A percentile compares a stretch with the other conserved stretches of the same genome.
These are phyloP conservation scores for Zonotrichia albicollis DNA, from an alignment of 2,797 vertebrate genomes.

Conservation along the genomic window DNA sequence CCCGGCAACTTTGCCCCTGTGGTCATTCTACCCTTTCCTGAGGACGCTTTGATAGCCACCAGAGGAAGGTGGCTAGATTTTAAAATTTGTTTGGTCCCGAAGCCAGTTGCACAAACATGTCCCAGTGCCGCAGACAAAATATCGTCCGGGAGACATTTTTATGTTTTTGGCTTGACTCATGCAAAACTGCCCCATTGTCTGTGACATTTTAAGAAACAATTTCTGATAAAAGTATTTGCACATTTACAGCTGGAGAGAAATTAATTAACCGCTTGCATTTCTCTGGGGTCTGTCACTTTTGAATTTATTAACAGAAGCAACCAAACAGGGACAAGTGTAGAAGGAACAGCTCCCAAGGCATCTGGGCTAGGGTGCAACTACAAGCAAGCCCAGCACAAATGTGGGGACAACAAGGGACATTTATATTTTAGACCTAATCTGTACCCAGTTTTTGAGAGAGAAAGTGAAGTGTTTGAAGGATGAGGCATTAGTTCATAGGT, in stretches of 20 bases:
- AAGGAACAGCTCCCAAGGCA: background rate
- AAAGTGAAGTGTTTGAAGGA: background rate
- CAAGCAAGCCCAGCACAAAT: background rate
- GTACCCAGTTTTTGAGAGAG: background rate
- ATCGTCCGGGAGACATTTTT: background rate
- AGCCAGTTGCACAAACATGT: background rate
- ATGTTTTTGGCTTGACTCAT: background rate
- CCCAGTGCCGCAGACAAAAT: background rate
- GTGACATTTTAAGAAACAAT: slow-evolving; percentile 45
- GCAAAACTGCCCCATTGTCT: slow-evolving; percentile 22
- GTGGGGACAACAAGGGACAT: background rate
- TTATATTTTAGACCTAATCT: background rate
- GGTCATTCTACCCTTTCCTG: background rate
- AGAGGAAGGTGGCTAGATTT: background rate
- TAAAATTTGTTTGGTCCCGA: background rate
- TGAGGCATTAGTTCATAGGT: background rate
- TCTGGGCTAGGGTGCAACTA: background rate
- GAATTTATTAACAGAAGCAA: slow-evolving; percentile 10
- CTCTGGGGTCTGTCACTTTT: background rate
- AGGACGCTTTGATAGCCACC: background rate
- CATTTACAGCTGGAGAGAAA: slow-evolving; percentile 30
- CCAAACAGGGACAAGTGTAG: background rate
- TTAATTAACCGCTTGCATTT: background rate
- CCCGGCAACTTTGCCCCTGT: background rate
- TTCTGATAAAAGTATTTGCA: slow-evolving; percentile 35